Evolutionary conservation across 2,888 invertebrate genomes (phyloP).

Genomic region (Ypsolopha sequella): DNA sequence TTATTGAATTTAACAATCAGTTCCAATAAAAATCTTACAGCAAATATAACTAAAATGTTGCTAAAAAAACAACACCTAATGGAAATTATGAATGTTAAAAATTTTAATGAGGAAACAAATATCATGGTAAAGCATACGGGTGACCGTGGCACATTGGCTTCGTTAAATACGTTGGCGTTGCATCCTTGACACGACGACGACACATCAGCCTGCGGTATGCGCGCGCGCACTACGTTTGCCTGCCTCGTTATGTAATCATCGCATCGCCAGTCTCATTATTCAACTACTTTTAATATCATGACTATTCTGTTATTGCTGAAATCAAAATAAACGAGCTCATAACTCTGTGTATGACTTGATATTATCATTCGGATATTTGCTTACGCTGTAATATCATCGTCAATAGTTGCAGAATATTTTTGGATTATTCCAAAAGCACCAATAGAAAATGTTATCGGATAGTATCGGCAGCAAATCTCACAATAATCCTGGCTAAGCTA

Average conservation of each 20-base stretch:
- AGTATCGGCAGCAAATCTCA: too few relatives aligned
- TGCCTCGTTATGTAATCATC: conserved; percentile 45
- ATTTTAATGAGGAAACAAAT: conserved; percentile 10
- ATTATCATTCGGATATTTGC: neutral
- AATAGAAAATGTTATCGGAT: too few relatives aligned
- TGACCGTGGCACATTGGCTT: conserved; percentile 45
- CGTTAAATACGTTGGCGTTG: conserved; percentile 33
- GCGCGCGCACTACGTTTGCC: conserved; percentile 8
- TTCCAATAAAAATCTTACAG: too few relatives aligned
- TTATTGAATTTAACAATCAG: too few relatives aligned
- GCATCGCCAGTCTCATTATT: conserved; percentile 36
- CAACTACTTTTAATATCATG: conserved; percentile 11
- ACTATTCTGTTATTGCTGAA: conserved; percentile 10
- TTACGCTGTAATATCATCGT: too few relatives aligned
- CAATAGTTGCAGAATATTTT: neutral
- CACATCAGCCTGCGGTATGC: conserved; percentile 15
- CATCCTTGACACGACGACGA: conserved; percentile 54
- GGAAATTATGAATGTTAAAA: too few relatives aligned
- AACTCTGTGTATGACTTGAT: neutral
- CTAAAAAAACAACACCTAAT: too few relatives aligned
- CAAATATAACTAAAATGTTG: too few relatives aligned
- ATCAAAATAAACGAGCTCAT: conserved; percentile 5
- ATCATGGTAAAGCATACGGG: conserved; percentile 16
- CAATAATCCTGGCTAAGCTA: too few relatives aligned
- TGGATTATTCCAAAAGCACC: neutral